Evolutionary conservation across 2,888 invertebrate genomes (phyloP).

Genomic region (Brachycybe producta): DNA sequence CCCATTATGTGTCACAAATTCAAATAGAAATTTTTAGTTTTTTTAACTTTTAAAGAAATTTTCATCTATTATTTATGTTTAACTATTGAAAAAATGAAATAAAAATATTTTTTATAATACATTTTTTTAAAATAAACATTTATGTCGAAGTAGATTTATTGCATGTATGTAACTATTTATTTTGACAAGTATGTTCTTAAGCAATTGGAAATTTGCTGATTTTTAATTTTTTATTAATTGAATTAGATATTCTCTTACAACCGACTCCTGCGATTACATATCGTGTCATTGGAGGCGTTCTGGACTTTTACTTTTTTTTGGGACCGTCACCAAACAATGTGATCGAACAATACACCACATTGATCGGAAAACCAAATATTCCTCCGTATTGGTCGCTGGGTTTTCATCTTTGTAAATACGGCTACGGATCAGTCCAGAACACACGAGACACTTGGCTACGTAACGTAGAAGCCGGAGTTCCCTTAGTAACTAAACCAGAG

Average conservation of each 20-base stretch:
- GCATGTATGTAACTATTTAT: too few relatives aligned
- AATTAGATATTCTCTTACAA: conserved; percentile 63
- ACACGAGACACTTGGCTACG: conserved; percentile 52
- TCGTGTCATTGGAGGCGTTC: conserved; percentile 63
- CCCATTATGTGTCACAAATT: too few relatives aligned
- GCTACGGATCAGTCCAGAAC: conserved; percentile 50
- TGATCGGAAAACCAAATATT: conserved; percentile 35
- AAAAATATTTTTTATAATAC: too few relatives aligned
- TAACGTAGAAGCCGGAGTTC: conserved; percentile 60
- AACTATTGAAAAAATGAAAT: too few relatives aligned
- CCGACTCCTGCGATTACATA: conserved; percentile 70
- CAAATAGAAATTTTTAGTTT: too few relatives aligned
- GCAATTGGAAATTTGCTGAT: too few relatives aligned
- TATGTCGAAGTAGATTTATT: too few relatives aligned
- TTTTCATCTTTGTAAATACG: conserved; percentile 32
- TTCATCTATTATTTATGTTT: too few relatives aligned
- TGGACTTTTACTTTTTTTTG: conserved; percentile 62
- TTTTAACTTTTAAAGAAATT: too few relatives aligned
- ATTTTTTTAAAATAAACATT: too few relatives aligned
- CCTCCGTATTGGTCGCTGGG: conserved; percentile 34
- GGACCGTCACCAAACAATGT: conserved; percentile 58
- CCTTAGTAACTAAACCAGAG: conserved; percentile 46
- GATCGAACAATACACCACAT: conserved; percentile 49
- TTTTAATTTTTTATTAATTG: too few relatives aligned
- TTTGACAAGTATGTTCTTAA: too few relatives aligned